Evolutionary conservation across 2,888 invertebrate species (phyloP), one percentile per base, ranked within the genome.

Genomic region (Palloptera scutellata): DNA sequence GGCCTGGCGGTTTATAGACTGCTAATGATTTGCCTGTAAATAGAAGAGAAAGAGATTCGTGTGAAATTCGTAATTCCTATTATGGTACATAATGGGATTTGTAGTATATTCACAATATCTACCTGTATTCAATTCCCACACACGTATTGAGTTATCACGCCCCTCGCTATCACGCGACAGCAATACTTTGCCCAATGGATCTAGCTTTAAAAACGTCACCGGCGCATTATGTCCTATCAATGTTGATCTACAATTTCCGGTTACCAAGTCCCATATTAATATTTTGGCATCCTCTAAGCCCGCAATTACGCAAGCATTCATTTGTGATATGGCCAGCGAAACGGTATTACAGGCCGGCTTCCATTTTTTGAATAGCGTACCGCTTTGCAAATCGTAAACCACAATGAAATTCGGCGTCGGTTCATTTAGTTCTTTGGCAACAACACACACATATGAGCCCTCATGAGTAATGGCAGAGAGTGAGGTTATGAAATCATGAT

Each of bases 291-390:
- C 94, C 73, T 93, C 92, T 10, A 95, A 87, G 0, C 93, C 94
- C 20, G 93, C 93, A 63, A 95, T 90, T 41, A 95, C 95, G 82
- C 93, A 93, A 70, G 92, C 91, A 77, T 93, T 92, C 70, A 89
- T 88, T 19, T 94, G 93, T 78, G 94, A 93, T 83, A 95, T 94
- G 74, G 93, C 93, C 75, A 95, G 86, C n/a, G 94, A 91, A 6
- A 91, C 92, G 1, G 93, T 93, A 84, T 92, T 92, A 73, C 91
- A 91, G 40, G 91, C 91, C 1, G 94, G 94, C 85, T 95, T 95
- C 93, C 95, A 94, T 85, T 95, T 95, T 86, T 95, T 95, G 86
- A 95, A 95, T 75, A 95, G 84, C 0, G 95, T 95, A 64, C 95
- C 95, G 72, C 94, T 95, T 84, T 93, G 93, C 58, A 96, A 87